phyloP scores from a whole-genome alignment of 2,888 invertebrate species.

The Caenorhabditis imperialis region DNA sequence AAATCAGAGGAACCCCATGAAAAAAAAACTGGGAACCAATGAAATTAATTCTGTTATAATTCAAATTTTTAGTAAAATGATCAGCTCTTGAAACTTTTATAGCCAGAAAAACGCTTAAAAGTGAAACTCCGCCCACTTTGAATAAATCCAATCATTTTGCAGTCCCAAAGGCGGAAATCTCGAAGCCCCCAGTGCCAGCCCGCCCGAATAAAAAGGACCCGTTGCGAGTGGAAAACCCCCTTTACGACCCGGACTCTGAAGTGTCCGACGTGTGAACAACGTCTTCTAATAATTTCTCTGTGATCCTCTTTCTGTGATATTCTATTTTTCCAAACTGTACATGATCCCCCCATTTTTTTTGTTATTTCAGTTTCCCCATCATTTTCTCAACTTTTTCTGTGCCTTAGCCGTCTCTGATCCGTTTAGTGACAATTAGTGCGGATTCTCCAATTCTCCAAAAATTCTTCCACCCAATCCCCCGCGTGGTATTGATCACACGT shows the following conservation, averaged over 20 bases:
- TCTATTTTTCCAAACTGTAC: constrained; percentile 17
- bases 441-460: background rate
- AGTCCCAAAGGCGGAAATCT: constrained; percentile 41
- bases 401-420: constrained; percentile 10
- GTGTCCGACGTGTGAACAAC: constrained; percentile 54
- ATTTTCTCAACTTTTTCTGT: constrained; percentile 21
- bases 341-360: constrained; percentile 39
- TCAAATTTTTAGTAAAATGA: background rate
- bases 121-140: background rate
- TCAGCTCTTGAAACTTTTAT: background rate
- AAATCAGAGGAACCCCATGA: too few relatives aligned
- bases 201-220: constrained; percentile 53
- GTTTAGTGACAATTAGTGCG: constrained; percentile 11
- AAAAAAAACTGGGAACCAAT: too few relatives aligned
- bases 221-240: constrained; percentile 58
- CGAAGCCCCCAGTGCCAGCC: constrained; percentile 57
- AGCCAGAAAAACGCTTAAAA: background rate
- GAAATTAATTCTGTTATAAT: too few relatives aligned
- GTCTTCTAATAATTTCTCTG: constrained; percentile 4
- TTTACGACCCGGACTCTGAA: constrained; percentile 54
- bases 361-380: constrained; percentile 22
- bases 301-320: constrained; percentile 17
- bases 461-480: constrained; percentile 33
- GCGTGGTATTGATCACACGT: constrained; percentile 58
- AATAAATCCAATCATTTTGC: constrained; percentile 5